Evolutionary conservation across 2,113 vertebrate species (phyloP).

Genomic region (Sterrhoptilus dennistouni): DNA sequence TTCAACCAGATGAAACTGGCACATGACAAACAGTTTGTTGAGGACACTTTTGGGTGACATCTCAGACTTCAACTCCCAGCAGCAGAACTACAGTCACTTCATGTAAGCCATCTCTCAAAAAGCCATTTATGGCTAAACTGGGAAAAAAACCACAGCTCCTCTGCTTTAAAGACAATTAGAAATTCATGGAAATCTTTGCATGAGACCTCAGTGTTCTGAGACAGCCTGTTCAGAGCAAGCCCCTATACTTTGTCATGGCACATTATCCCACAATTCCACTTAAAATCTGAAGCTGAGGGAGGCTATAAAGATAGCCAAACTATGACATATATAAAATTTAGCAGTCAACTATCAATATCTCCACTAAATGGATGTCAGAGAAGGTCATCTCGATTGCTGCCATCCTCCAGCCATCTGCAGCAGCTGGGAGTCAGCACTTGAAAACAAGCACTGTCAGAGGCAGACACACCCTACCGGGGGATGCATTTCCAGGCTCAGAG

Average conservation of each 20-base stretch:
- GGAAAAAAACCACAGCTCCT: background rate
- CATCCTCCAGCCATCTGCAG: constrained; percentile 38
- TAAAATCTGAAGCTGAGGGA: background rate
- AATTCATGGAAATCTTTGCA: background rate
- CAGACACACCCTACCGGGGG: constrained; percentile 27
- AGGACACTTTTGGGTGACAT: background rate
- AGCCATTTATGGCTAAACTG: background rate
- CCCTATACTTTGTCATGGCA: background rate
- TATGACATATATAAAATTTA: background rate
- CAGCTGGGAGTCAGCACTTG: constrained; percentile 20
- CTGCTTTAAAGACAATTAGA: background rate
- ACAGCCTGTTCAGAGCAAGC: background rate
- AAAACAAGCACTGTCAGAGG: constrained; percentile 28
- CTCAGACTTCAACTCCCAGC: background rate
- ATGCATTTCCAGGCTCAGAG: constrained; percentile 13
- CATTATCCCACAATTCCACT: background rate
- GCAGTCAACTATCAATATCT: background rate
- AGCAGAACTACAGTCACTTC: background rate
- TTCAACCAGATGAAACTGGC: background rate
- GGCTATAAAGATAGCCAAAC: background rate
- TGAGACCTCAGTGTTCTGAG: background rate
- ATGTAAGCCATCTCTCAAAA: background rate
- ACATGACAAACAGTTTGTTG: background rate
- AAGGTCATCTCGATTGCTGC: background rate
- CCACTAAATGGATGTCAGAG: background rate